Percentiles rank a stretch among this genome's conserved stretches.
phyloP scores from a whole-genome alignment of 2,113 vertebrate species.

The Perccottus glenii region DNA sequence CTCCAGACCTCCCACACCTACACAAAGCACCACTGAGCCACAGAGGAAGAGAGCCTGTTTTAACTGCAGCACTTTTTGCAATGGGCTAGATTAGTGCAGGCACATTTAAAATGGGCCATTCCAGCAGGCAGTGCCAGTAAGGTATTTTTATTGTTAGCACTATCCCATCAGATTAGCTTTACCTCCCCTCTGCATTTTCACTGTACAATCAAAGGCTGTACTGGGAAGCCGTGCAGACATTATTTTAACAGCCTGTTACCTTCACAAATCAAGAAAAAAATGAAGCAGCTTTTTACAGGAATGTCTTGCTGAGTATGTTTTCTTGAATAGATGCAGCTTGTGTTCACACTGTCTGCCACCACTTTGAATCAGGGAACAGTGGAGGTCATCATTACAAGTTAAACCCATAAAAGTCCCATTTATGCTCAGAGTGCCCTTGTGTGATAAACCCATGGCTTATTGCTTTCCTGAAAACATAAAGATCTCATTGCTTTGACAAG shows the following conservation, averaged over 20 bases:
- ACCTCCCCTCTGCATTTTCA: slow-evolving; percentile 41
- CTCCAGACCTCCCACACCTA: slow-evolving; percentile 62
- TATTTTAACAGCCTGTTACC: slow-evolving; percentile 12
- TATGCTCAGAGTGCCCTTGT: slow-evolving; percentile 19
- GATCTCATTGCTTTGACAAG: slow-evolving; percentile 44
- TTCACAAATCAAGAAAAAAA: slow-evolving; percentile 2
- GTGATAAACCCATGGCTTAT: slow-evolving; percentile 51
- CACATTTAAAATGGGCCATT: slow-evolving; percentile 75
- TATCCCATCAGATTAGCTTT: slow-evolving; percentile 71
- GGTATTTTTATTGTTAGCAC: slow-evolving; percentile 73
- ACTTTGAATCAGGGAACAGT: not conserved
- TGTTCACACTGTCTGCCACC: no score
- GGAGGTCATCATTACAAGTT: slow-evolving; percentile 31
- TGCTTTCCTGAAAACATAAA: slow-evolving; percentile 45
- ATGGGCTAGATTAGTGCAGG: slow-evolving; percentile 63
- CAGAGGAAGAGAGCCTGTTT: slow-evolving; percentile 62
- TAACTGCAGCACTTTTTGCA: slow-evolving; percentile 63
- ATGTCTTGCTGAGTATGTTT: slow-evolving; percentile 23
- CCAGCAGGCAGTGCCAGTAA: slow-evolving; percentile 49
- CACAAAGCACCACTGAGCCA: slow-evolving; percentile 66
- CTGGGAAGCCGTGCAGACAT: slow-evolving; percentile 35
- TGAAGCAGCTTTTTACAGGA: slow-evolving; percentile 27
- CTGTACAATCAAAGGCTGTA: slow-evolving; percentile 33
- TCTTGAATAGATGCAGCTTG: not conserved
- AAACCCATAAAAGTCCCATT: slow-evolving; percentile 34